These are phyloP conservation scores for Agrotis clavis DNA, from an alignment of 2,888 invertebrate species.

Conservation along the genomic window DNA sequence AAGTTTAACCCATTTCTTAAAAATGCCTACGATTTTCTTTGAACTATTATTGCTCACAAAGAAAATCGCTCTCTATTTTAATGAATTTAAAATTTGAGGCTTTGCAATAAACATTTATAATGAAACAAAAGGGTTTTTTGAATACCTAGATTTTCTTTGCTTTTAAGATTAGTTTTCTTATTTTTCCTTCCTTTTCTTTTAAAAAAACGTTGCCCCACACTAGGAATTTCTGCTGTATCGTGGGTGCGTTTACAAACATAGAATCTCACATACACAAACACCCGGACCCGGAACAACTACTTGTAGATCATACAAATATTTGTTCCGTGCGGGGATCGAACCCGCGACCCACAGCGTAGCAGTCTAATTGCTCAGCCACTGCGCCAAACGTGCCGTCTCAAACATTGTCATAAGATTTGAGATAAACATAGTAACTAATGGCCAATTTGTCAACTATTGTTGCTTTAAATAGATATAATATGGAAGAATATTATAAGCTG, in stretches of 20 bases:
- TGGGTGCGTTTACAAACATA: too few species aligned
- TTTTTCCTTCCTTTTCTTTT: too few species aligned
- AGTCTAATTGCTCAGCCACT: too few species aligned
- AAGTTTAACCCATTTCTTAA: constrained; percentile 21
- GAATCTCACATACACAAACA: too few species aligned
- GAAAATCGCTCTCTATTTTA: constrained; percentile 23
- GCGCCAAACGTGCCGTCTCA: too few species aligned
- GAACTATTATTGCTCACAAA: constrained; percentile 21
- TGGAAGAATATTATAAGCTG: background rate
- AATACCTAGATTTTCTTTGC: background rate
- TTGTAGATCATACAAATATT: too few species aligned
- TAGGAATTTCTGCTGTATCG: too few species aligned
- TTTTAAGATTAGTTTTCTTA: constrained; percentile 6
- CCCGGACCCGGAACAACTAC: too few species aligned
- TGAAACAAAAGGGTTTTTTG: background rate
- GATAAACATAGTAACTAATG: background rate
- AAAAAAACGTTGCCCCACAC: too few species aligned
- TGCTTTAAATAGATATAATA: background rate
- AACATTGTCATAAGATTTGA: background rate
- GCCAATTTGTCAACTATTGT: background rate
- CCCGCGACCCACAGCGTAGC: too few species aligned
- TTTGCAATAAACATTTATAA: constrained; percentile 17
- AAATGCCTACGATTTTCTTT: constrained; percentile 30
- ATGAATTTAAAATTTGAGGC: constrained; percentile 11
- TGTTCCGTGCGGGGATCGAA: too few species aligned